Evolutionary conservation across 2,888 invertebrate species (phyloP).

Genomic region (Anaspis maculata): DNA sequence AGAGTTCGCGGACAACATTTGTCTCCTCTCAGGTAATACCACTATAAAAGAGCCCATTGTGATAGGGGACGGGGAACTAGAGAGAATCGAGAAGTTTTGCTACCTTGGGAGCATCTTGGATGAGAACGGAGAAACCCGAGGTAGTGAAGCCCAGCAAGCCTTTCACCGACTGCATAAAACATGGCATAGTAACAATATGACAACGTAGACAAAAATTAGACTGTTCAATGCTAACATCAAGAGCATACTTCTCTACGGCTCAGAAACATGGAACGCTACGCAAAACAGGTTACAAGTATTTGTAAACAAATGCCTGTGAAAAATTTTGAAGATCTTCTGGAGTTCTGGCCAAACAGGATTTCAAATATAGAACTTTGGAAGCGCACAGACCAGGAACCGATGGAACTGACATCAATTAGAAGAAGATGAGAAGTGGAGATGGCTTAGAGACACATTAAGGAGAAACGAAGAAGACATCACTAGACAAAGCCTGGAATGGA

Average conservation of each 20-base stretch:
- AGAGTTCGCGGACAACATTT: too few relatives aligned
- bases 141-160: background rate
- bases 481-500: too few relatives aligned
- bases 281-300: background rate
- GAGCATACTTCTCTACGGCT: background rate
- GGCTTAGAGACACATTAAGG: background rate
- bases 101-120: background rate
- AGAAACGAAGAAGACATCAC: too few relatives aligned
- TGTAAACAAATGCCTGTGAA: background rate
- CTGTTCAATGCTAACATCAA: background rate
- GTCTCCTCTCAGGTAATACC: too few relatives aligned
- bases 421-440: background rate
- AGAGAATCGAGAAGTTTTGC: background rate
- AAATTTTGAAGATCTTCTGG: background rate
- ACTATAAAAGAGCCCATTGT: too few relatives aligned
- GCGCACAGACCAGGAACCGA: too few relatives aligned
- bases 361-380: too few relatives aligned
- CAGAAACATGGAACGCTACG: background rate
- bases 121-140: background rate
- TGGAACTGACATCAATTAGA: background rate
- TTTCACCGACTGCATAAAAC: too few relatives aligned
- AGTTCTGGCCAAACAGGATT: background rate
- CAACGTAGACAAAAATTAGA: too few relatives aligned
- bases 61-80: background rate
- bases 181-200: too few relatives aligned